Conservation (phyloP, 2,888 invertebrate genomes). For the Dermolepida albohirtum region DNA sequence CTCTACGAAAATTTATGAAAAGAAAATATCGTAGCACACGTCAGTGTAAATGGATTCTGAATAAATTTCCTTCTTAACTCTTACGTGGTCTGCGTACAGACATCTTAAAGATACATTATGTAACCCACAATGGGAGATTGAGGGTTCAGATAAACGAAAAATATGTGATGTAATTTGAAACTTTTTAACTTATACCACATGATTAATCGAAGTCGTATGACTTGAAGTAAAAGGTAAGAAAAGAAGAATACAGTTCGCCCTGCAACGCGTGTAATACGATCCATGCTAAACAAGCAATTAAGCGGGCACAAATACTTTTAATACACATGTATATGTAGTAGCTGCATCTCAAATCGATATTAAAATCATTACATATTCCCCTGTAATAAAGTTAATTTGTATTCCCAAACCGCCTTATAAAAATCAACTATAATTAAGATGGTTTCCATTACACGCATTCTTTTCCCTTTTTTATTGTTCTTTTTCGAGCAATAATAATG, state of each 20-base stretch:
- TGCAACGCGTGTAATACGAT: conserved; percentile 30
- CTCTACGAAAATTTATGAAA: too few species aligned
- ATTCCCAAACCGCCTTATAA: conserved; percentile 41
- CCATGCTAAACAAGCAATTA: conserved; percentile 27
- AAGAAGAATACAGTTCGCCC: conserved; percentile 7
- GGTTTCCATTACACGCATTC: conserved; percentile 44
- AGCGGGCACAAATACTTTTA: conserved; percentile 20
- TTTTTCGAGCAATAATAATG: conserved; percentile 47
- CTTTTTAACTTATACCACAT: conserved; percentile 37
- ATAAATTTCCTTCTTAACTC: too few species aligned
- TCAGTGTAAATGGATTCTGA: too few species aligned
- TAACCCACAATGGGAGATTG: conserved; percentile 28
- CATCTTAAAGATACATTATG: conserved; percentile 19
- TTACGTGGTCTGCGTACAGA: too few species aligned
- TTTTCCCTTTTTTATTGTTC: conserved; percentile 13
- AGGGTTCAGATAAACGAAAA: conserved; percentile 30
- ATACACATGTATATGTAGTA: conserved; percentile 19
- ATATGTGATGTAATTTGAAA: conserved; percentile 38
- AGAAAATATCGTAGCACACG: too few species aligned
- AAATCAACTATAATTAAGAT: conserved; percentile 49
- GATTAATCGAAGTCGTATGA: conserved; percentile 39
- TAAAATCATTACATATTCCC: conserved; percentile 29
- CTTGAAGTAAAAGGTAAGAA: conserved; percentile 7
- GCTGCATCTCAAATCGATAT: conserved; percentile 25
- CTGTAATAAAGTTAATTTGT: conserved; percentile 36